A percentile compares a stretch with the other conserved stretches of the same genome.
phyloP scores from a whole-genome alignment of 2,797 vertebrate species.

The Micromesistius poutassou region DNA sequence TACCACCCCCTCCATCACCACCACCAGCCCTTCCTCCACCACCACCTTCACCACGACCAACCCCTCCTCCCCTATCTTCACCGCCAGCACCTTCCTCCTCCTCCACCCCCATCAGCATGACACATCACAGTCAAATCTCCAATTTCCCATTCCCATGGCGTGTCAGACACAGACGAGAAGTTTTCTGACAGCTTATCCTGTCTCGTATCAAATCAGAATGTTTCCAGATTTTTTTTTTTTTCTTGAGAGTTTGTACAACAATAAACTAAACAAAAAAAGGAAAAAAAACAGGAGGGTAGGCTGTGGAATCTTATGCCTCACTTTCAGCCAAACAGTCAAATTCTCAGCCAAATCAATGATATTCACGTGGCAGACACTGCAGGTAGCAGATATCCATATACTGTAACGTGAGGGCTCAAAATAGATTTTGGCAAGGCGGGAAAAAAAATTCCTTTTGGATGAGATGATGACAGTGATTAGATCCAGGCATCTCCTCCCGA shows the following conservation, averaged over 20 bases:
- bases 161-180: conserved; percentile 5
- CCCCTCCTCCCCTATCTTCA: not conserved
- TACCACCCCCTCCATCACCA: not conserved
- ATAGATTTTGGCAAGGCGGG: not conserved
- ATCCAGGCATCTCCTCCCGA: conserved; percentile 47
- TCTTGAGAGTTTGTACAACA: conserved; percentile 1
- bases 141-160: not conserved
- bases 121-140: conserved; percentile 6
- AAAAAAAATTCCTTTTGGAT: conserved; percentile 35
- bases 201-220: conserved; percentile 49
- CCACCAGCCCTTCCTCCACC: not conserved
- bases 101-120: not conserved
- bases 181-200: conserved; percentile 36
- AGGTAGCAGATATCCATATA: conserved; percentile 27
- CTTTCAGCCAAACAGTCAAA: not conserved
- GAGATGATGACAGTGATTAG: conserved; percentile 59
- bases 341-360: conserved; percentile 49
- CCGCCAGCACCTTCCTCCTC: not conserved
- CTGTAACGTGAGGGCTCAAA: conserved; percentile 47
- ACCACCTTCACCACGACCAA: not conserved
- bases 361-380: conserved; percentile 41
- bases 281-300: not conserved
- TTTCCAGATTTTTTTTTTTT: not conserved
- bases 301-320: not conserved
- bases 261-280: not conserved